Conservation (phyloP, 2,113 vertebrate genomes). For the Corythoichthys haematopterus region DNA sequence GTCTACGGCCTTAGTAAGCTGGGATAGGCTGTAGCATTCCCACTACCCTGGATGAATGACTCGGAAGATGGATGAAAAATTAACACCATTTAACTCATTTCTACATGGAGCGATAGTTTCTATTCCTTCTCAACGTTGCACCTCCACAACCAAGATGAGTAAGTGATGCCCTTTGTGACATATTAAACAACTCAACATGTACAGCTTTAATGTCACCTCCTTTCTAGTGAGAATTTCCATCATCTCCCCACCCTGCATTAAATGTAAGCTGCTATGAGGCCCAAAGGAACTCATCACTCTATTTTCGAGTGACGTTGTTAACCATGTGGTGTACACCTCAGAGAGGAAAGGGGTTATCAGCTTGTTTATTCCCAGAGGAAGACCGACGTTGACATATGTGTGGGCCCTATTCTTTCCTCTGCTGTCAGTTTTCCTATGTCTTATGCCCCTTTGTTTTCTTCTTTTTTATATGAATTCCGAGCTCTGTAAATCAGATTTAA, state of each 20-base stretch:
- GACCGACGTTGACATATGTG: slow-evolving; percentile 49
- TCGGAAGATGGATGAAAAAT: no score
- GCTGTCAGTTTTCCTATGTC: slow-evolving; percentile 16
- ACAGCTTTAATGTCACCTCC: slow-evolving; percentile 59
- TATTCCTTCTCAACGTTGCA: slow-evolving; percentile 14
- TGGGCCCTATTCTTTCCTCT: slow-evolving; percentile 56
- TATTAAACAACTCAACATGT: slow-evolving; percentile 46
- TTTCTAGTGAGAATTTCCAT: slow-evolving; percentile 60
- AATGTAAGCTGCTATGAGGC: slow-evolving; percentile 72
- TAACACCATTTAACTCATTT: slow-evolving; percentile 5
- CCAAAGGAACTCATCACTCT: slow-evolving; percentile 70
- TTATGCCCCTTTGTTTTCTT: slow-evolving; percentile 19
- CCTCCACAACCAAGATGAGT: slow-evolving; percentile 22
- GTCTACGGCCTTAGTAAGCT: no score
- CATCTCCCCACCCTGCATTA: slow-evolving; percentile 46
- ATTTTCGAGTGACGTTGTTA: slow-evolving; percentile 78
- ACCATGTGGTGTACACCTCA: slow-evolving; percentile 69
- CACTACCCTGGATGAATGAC: no score
- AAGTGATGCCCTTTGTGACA: slow-evolving; percentile 39
- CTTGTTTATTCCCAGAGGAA: slow-evolving; percentile 71
- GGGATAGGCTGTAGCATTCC: no score
- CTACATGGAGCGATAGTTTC: slow-evolving; percentile 3
- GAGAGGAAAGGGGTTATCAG: slow-evolving; percentile 74
- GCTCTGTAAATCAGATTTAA: slow-evolving; percentile 6
- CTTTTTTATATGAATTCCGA: slow-evolving; percentile 14